These are phyloP conservation scores for Bos javanicus DNA, from an alignment of 2,113 vertebrate genomes.

Conservation along the genomic window DNA sequence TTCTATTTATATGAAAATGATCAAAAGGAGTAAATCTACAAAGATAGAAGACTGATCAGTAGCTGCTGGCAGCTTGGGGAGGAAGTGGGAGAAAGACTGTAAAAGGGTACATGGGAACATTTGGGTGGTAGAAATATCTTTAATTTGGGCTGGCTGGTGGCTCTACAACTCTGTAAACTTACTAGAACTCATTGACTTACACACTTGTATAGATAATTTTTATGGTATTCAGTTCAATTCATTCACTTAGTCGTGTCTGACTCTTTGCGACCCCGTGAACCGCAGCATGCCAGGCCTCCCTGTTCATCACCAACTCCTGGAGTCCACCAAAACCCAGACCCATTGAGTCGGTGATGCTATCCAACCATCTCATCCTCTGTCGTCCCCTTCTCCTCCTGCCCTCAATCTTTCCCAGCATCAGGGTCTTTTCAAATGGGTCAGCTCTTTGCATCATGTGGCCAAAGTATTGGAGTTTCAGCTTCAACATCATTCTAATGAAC, in stretches of 20 bases:
- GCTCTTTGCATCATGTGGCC: neutral
- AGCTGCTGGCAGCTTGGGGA: neutral
- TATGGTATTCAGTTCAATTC: neutral
- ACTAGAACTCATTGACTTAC: neutral
- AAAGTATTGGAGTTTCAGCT: neutral
- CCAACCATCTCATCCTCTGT: neutral
- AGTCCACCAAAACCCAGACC: neutral
- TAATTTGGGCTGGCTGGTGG: neutral
- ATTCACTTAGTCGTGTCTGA: neutral
- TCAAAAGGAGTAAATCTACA: neutral
- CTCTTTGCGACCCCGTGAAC: neutral
- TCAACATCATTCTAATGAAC: neutral
- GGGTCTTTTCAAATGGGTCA: neutral
- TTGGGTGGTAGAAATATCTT: neutral
- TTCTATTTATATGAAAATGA: neutral
- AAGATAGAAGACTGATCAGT: neutral
- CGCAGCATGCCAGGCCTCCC: accelerated
- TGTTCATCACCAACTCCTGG: neutral
- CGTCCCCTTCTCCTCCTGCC: accelerated
- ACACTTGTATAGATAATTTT: neutral
- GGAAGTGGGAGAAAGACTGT: neutral
- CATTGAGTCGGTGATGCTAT: neutral
- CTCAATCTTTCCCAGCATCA: neutral
- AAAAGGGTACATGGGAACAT: neutral
- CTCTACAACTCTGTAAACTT: neutral